Evolutionary conservation across 2,113 vertebrate genomes (phyloP).

Genomic region (Salminus brasiliensis): DNA sequence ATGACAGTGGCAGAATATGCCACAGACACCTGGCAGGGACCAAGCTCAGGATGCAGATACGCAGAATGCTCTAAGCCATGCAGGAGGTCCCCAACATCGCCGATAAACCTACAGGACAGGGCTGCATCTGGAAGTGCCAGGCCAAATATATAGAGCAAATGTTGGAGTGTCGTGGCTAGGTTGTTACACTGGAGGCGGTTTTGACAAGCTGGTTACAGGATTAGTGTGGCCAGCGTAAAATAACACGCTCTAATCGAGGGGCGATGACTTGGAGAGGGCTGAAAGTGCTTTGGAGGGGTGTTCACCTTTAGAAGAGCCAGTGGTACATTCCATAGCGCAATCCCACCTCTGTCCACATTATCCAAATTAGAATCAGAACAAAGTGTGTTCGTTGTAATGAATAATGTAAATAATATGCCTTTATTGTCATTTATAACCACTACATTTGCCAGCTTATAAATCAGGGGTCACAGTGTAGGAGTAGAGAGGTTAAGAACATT

Average conservation of each 20-base stretch:
- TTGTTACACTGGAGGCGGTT: slow-evolving; percentile 42
- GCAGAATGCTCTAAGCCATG: slow-evolving; percentile 46
- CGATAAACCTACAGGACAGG: slow-evolving; percentile 48
- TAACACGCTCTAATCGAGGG: slow-evolving; percentile 48
- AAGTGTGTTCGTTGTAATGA: too few species aligned
- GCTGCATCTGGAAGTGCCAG: slow-evolving; percentile 31
- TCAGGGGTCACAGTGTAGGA: too few species aligned
- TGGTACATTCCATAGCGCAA: slow-evolving; percentile 13
- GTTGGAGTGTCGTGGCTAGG: slow-evolving; percentile 11
- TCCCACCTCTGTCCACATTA: background rate
- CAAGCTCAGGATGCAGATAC: slow-evolving; percentile 45
- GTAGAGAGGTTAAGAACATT: too few species aligned
- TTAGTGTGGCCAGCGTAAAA: slow-evolving; percentile 44
- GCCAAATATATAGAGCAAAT: slow-evolving; percentile 42
- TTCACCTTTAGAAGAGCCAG: background rate
- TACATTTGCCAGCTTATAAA: too few species aligned
- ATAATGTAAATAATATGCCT: too few species aligned
- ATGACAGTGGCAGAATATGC: slow-evolving; percentile 49
- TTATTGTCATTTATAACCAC: too few species aligned
- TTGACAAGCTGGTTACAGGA: slow-evolving; percentile 53
- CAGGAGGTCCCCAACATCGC: slow-evolving; percentile 35
- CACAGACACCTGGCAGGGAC: slow-evolving; percentile 52
- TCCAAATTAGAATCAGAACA: background rate
- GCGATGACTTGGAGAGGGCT: slow-evolving; percentile 26
- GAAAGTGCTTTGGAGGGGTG: background rate